Base-by-base conservation (phyloP, 2,888 invertebrate genomes). In the Xestia c-nigrum region DNA sequence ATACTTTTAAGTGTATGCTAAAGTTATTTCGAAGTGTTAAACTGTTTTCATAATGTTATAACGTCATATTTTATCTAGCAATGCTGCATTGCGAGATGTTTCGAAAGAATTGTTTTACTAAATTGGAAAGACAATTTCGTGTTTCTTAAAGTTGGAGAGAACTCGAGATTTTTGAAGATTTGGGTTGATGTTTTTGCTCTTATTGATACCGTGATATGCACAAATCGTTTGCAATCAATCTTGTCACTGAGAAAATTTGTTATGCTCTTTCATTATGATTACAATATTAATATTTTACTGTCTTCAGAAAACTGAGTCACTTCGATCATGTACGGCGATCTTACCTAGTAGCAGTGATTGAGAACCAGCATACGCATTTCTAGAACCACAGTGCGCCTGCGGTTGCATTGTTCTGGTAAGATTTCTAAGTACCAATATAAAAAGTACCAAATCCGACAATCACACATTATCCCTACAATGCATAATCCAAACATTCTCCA, bases 1-100 rank as follows among this genome's bases (percentile, higher is more conserved):
- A 87, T 88, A 85, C 84, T 85, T 88, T 83, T 81, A 88, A 87
- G 84, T 88, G 84, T 84, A 88, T 84, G 84, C 89, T 86, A 59
- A 87, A 88, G 87, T 84, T 87, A 88, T 88, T 83, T 87, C 64
- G 78, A 78, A 79, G 82, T 83, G 84, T 88, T 87, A 85, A 87
- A 87, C 88, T 84, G 84, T 83, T 85, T 87, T 87, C 80, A 78
- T 85, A 84, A 79, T 81, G 78, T 83, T 80, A 85, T 81, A 79
- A 76, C 66, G 72, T 83, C 72, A 71, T 77, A 78, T 87, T 87
- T 78, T 77, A 69, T 76, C 67, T 70, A 50, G 65, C 63, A 63
- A 72, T 78, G 71, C 52, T 85, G 66, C 63, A 74, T 72, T 66
- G 38, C 24, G 40, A 50, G 73, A 74, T 63, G 61, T 74, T 79